These are phyloP conservation scores for Pristionchus pacificus DNA, from an alignment of 1,140 invertebrate genomes.

Conservation along the genomic window DNA sequence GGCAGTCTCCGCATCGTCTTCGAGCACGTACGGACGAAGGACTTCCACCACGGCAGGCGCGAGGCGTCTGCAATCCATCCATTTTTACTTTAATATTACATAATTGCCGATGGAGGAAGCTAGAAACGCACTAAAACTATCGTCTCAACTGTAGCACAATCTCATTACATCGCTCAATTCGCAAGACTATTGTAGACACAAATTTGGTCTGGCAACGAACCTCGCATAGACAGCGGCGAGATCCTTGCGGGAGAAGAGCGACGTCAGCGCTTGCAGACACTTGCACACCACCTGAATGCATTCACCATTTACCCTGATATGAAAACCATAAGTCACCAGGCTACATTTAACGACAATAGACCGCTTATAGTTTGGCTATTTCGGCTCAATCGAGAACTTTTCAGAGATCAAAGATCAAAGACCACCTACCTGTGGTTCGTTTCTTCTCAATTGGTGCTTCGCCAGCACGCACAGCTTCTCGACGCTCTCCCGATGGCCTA, in stretches of 20 bases:
- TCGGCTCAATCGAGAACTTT: constrained; percentile 6
- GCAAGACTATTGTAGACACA: too few relatives aligned
- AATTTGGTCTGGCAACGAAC: too few relatives aligned
- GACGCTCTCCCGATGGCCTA: constrained; percentile 18
- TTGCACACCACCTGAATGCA: constrained; percentile 68
- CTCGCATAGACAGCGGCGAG: not conserved
- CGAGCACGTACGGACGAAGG: not conserved
- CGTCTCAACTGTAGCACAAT: not conserved
- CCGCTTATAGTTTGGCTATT: not conserved
- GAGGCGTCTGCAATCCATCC: not conserved
- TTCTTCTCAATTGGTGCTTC: constrained; percentile 15
- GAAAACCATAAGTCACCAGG: not conserved
- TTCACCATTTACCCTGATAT: not conserved
- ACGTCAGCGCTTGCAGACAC: constrained; percentile 72
- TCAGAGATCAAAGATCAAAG: not conserved
- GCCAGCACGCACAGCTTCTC: constrained; percentile 9
- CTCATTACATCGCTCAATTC: too few relatives aligned
- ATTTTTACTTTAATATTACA: not conserved
- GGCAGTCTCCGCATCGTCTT: not conserved
- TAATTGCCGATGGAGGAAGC: too few relatives aligned
- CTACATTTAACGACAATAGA: constrained; percentile 1
- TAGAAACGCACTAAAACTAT: not conserved
- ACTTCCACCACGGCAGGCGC: not conserved
- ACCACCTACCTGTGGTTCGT: constrained; percentile 17
- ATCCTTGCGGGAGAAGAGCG: constrained; percentile 72